Base-by-base conservation (phyloP, 2,888 invertebrate species). In the Aleiodes alternator region DNA sequence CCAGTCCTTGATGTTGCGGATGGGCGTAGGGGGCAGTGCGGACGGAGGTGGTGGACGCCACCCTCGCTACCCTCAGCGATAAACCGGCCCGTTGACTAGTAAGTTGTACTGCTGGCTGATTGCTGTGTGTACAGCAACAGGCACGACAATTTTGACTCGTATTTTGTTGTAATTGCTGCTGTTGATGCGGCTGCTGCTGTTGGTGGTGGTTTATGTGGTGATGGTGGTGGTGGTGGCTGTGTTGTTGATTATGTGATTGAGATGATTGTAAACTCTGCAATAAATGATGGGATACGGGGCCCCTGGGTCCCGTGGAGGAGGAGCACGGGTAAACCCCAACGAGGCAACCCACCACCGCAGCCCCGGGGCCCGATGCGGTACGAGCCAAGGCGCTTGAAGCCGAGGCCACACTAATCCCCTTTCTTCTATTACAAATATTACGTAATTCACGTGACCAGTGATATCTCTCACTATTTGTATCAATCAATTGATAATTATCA, bases 31-130 rank as follows among this genome's bases (percentile, higher is more conserved):
- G 89, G 87, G 88, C 87, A 84, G 88, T 87, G 86, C 89, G 89
- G 88, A 89, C 88, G 87, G 89, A 89, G 89, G 89, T 89, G 88
- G 89, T 89, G 88, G 89, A 89, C 88, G 89, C 89, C 89, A 89
- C 89, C 89, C 89, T 89, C 87, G 89, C 89, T 85, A 89, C 89
- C 87, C 89, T 87, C 86, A 89, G 85, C 84, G 89, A 89, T 83
- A 89, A 85, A 82, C 89, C 89, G 84, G 87, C 86, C 38, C 89
- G 88, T 82, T 88, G 88, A 80, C 87, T 89, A 81, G 86, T 86
- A 77, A 89, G 87, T 82, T 89, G 89, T 77, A 89, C 87, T 57
- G 86, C 70, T 77, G 86, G 76, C 73, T 86, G 87, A 80, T 85
- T 86, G 84, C 80, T 86, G 81, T 87, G 87, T 76, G 80, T 82